These are phyloP conservation scores for Discoglossus pictus DNA, from an alignment of 2,797 vertebrate genomes.

Conservation along the genomic window DNA sequence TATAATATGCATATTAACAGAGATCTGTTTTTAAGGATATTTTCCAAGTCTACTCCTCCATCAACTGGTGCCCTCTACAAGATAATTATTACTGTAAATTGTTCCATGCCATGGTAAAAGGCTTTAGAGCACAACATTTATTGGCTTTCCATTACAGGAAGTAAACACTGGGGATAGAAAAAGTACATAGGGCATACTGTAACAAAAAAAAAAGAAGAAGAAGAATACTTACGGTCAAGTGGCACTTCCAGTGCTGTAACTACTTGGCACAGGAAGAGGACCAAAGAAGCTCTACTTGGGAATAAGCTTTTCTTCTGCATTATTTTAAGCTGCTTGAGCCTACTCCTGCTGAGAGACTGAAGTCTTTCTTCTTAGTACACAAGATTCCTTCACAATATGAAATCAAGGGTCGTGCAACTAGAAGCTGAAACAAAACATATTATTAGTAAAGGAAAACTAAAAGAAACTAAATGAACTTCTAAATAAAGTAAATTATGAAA, in stretches of 20 bases:
- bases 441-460: no score
- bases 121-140: no score
- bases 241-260: constrained; percentile 87
- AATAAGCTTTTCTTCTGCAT: constrained; percentile 76
- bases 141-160: background rate
- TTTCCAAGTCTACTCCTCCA: no score
- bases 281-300: constrained; percentile 68
- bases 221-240: constrained; percentile 87
- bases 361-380: constrained; percentile 60
- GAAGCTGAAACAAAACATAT: constrained; percentile 63
- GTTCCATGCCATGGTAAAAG: no score
- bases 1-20: no score
- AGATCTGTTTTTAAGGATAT: no score
- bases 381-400: constrained; percentile 50
- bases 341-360: constrained; percentile 64
- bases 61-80: no score
- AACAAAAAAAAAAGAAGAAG: background rate
- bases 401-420: constrained; percentile 43
- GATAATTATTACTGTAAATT: no score
- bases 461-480: background rate
- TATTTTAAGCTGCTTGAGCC: constrained; percentile 63
- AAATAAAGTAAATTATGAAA: background rate
- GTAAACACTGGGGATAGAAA: background rate
- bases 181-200: constrained; percentile 1
- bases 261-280: constrained; percentile 81